phyloP scores from a whole-genome alignment of 2,797 vertebrate genomes.

The Hypotaenidia philippensis region DNA sequence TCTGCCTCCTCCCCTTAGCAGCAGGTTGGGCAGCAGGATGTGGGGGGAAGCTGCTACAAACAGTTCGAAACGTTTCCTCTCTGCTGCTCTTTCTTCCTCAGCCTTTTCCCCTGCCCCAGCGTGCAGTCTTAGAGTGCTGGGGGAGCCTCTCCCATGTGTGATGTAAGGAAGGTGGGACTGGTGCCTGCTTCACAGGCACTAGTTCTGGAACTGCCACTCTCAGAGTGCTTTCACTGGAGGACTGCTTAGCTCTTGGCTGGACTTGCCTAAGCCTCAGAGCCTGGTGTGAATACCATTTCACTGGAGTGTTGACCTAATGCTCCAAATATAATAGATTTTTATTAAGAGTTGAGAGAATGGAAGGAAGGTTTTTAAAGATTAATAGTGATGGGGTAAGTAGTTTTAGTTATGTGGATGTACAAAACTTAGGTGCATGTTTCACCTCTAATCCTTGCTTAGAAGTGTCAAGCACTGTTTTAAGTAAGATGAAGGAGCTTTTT shows the following conservation, averaged over 20 bases:
- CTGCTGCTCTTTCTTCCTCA: background rate
- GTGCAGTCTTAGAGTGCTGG: background rate
- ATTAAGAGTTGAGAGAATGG: background rate
- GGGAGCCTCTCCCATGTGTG: rapidly evolving
- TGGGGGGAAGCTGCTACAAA: background rate
- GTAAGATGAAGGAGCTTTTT: background rate
- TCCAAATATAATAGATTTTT: background rate
- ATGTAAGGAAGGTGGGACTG: background rate
- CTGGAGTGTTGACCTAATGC: background rate
- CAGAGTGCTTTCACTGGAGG: background rate
- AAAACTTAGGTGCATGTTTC: background rate
- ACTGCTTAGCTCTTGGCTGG: background rate
- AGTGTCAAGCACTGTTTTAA: background rate
- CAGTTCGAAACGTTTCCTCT: background rate
- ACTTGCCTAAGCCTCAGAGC: background rate
- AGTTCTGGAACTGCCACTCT: background rate
- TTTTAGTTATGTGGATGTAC: background rate
- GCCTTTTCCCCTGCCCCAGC: background rate
- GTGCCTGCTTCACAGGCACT: background rate
- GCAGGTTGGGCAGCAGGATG: background rate
- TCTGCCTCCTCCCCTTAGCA: background rate
- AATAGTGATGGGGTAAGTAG: background rate
- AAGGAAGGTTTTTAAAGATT: slow-evolving; percentile 19
- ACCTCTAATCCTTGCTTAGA: background rate
- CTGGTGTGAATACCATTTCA: background rate